phyloP scores from a whole-genome alignment of 2,888 invertebrate species.

The Serripes groenlandicus region DNA sequence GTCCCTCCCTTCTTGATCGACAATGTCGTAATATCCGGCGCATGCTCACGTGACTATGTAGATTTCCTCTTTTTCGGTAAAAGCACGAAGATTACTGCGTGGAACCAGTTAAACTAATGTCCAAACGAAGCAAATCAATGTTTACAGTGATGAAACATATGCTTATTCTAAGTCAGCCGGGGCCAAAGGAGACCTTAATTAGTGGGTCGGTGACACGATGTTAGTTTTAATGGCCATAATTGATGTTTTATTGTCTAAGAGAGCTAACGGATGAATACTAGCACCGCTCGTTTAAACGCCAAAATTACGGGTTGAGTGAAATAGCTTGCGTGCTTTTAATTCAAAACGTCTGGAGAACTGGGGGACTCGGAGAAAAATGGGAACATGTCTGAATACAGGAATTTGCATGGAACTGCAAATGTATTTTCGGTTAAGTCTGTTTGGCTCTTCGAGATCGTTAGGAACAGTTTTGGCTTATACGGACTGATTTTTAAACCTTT shows the following conservation, averaged over 20 bases:
- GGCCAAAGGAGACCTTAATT: conserved; percentile 39
- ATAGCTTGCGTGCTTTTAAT: conserved; percentile 58
- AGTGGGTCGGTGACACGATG: conserved; percentile 45
- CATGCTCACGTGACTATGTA: conserved; percentile 5
- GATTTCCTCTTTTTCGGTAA: conserved; percentile 14
- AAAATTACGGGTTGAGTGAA: conserved; percentile 53
- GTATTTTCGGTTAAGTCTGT: not conserved
- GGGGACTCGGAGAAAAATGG: conserved; percentile 10
- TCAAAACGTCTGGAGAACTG: conserved; percentile 25
- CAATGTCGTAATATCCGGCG: not conserved
- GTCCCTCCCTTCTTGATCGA: not conserved
- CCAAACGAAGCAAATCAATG: conserved; percentile 50
- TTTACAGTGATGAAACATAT: conserved; percentile 57
- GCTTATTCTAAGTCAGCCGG: conserved; percentile 41
- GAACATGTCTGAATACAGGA: conserved; percentile 8
- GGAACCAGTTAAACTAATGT: conserved; percentile 30
- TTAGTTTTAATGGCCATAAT: conserved; percentile 46
- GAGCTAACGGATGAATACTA: conserved; percentile 48
- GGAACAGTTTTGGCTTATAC: too few species aligned
- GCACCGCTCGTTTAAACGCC: conserved; percentile 43
- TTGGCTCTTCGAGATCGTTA: too few species aligned
- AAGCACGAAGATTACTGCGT: conserved; percentile 4
- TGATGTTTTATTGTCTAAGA: conserved; percentile 57
- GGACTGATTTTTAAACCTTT: too few species aligned
- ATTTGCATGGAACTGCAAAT: not conserved